Conservation (phyloP, 1,140 invertebrate species). For the Caenorhabditis elegans region DNA sequence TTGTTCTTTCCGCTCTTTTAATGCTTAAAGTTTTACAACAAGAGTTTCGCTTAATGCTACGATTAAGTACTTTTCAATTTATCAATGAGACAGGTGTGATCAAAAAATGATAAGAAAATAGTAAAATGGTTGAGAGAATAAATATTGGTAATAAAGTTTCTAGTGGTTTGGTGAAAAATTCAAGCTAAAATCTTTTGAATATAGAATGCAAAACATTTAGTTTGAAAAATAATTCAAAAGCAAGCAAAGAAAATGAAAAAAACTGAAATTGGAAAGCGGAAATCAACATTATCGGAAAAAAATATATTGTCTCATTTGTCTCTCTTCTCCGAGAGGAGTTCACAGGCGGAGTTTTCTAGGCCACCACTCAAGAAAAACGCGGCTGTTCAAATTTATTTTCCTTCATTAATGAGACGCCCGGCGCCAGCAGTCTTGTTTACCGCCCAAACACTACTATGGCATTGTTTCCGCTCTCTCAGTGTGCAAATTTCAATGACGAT, state of each 20-base stretch:
- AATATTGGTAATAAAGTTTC: not conserved
- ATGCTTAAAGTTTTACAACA: not conserved
- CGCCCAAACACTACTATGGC: not conserved
- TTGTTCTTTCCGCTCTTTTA: not conserved
- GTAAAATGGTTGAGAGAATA: not conserved
- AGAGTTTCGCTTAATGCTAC: not conserved
- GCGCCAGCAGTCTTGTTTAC: not conserved
- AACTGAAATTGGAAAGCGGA: too few species aligned
- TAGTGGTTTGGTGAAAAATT: not conserved
- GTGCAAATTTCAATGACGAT: not conserved
- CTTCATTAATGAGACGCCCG: not conserved
- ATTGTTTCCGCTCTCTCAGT: not conserved
- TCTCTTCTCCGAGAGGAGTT: not conserved
- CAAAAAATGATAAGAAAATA: not conserved
- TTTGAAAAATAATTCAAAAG: too few species aligned
- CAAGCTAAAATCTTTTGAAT: too few species aligned
- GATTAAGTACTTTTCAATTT: not conserved
- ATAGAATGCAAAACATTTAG: too few species aligned
- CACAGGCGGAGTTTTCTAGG: not conserved
- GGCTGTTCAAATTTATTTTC: not conserved
- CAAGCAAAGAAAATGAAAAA: not conserved
- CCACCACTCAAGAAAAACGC: not conserved
- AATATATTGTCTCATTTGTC: too few species aligned
- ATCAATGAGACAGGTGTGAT: not conserved
- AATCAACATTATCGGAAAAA: too few species aligned